Percentiles rank a stretch among this genome's conserved stretches.
These are phyloP conservation scores for Pterocles orientalis DNA, from an alignment of 2,113 vertebrate genomes.

Conservation along the genomic window DNA sequence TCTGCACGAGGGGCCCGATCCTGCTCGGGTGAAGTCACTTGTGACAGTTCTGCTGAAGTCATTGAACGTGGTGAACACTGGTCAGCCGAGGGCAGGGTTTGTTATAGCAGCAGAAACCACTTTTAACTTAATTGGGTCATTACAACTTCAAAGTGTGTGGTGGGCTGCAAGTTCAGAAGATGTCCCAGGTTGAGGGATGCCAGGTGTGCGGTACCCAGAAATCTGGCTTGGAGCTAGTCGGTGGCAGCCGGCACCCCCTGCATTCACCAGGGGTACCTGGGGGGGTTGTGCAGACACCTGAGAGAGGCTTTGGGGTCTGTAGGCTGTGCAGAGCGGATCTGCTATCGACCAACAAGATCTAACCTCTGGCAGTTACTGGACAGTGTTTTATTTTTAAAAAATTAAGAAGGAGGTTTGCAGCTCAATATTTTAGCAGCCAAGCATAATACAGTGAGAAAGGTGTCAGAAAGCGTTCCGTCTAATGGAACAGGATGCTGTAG, in stretches of 20 bases:
- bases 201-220: not conserved
- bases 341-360: not conserved
- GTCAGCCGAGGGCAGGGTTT: not conserved
- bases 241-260: not conserved
- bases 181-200: not conserved
- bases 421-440: not conserved
- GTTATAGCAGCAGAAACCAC: accelerated
- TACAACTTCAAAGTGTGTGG: too few species aligned
- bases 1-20: not conserved
- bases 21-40: not conserved
- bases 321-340: not conserved
- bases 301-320: not conserved
- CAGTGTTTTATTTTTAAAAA: not conserved
- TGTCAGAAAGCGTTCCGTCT: slow-evolving; percentile 54
- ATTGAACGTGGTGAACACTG: accelerated
- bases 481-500: slow-evolving; percentile 28
- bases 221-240: not conserved
- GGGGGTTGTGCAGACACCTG: not conserved
- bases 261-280: not conserved
- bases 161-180: not conserved
- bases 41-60: not conserved
- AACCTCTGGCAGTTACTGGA: not conserved
- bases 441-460: slow-evolving; percentile 31
- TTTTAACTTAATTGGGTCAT: accelerated
- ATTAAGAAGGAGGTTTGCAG: not conserved